Base-by-base conservation (phyloP, 2,888 invertebrate genomes). In the Spilarctia lutea region DNA sequence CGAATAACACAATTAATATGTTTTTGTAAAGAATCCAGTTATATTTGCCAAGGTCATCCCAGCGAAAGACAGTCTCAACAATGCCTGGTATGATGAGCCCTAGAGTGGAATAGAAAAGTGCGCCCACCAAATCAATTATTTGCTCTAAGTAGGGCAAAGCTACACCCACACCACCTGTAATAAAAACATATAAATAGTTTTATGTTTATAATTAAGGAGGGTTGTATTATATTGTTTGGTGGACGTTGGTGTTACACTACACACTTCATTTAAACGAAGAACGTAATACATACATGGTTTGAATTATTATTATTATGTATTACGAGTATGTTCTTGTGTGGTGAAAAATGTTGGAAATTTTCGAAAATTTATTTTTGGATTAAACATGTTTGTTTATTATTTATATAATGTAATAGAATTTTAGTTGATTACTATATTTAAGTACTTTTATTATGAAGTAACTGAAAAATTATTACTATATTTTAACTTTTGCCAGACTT, bases 41-140 rank as follows among this genome's bases (percentile, higher is more conserved):
- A 80, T 91, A 96, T 77, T 86, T 92, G 7, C 98, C 98, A 11
- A 97, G 96, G 78, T 97, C 94, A 39, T 97, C 97, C 97, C 97
- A 97, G 68, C 96, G 94, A 75, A 97, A 96, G 0, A 98, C 96
- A 0, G 97, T 97, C 84, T 98, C 98, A 2, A 98, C 94, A 4
- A 97, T 91, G 0, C 98, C 97, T n/a, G 98, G 98, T 65, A 98
- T 97, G 76, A 97, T 96, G 60, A 98, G 96, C 2, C 99, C 98
- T 66, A 97, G 94, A 27, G 97, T 96, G 0, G 97, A 97, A 86
- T 97, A 97, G 85, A 97, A 97, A 16, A 97, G 86, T 3, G 96
- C 93, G 2, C 96, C 96, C 0, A 96, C 96, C 3, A 96, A 85
- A 80, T 94, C 94, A 74, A 96, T 96, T 71, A 96, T 94, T 79